phyloP scores from a whole-genome alignment of 2,888 invertebrate genomes.

The Hirudinaria manillensis region DNA sequence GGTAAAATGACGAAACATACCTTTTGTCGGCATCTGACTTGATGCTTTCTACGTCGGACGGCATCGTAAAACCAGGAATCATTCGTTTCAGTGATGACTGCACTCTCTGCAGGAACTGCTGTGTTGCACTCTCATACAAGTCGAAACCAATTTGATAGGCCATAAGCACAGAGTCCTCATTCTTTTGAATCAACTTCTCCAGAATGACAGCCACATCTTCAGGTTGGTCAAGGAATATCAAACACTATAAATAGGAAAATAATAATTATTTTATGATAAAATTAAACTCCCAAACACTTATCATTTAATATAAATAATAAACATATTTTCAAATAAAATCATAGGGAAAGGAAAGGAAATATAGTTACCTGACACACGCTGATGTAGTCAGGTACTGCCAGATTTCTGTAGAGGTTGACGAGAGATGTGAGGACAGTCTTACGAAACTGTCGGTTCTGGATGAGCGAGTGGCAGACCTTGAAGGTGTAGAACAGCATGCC shows the following conservation, averaged over 20 bases:
- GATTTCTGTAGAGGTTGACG: constrained; percentile 79
- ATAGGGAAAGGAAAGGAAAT: too few relatives aligned
- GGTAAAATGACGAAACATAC: background rate
- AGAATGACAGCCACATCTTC: constrained; percentile 84
- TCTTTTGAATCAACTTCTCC: constrained; percentile 67
- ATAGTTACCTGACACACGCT: constrained; percentile 71
- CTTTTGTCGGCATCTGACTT: background rate
- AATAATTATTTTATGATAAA: background rate
- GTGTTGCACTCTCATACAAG: constrained; percentile 95
- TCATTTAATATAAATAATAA: background rate
- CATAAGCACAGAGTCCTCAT: constrained; percentile 73
- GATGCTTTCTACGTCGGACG: background rate
- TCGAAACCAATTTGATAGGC: constrained; percentile 98
- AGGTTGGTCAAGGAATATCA: constrained; percentile 91
- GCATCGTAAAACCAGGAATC: constrained; percentile 43
- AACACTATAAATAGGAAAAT: constrained; percentile 64
- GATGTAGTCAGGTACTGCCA: constrained; percentile 89
- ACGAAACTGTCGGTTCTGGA: constrained; percentile 87
- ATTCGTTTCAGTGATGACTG: constrained; percentile 48
- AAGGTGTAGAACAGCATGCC: constrained; percentile 91
- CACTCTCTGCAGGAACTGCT: constrained; percentile 75
- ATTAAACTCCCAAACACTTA: background rate
- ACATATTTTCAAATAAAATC: too few relatives aligned
- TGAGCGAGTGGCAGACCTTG: constrained; percentile 89
- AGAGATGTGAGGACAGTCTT: constrained; percentile 73